phyloP scores from a whole-genome alignment of 2,888 invertebrate species.

The Tachystola acroxantha region DNA sequence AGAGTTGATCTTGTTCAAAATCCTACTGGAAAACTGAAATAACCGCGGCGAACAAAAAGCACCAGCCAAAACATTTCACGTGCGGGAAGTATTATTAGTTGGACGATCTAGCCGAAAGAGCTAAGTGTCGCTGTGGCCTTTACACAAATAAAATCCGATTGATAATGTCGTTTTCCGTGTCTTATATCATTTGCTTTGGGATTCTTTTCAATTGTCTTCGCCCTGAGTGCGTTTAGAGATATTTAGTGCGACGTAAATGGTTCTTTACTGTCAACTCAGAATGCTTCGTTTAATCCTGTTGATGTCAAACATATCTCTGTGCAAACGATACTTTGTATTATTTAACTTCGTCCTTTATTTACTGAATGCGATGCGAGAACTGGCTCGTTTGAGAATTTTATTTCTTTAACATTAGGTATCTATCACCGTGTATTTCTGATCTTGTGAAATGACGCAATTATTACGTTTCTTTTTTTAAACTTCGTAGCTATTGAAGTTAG shows the following conservation, averaged over 20 bases:
- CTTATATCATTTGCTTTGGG: constrained; percentile 28
- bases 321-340: constrained; percentile 15
- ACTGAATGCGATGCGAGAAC: too few relatives aligned
- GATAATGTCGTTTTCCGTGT: constrained; percentile 43
- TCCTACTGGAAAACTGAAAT: constrained; percentile 79
- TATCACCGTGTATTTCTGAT: not conserved
- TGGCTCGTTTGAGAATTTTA: too few relatives aligned
- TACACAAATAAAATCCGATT: constrained; percentile 51
- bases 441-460: not conserved
- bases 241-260: constrained; percentile 47
- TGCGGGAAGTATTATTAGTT: constrained; percentile 75
- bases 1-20: constrained; percentile 72
- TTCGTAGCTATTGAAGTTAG: too few relatives aligned
- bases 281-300: constrained; percentile 33
- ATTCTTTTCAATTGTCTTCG: constrained; percentile 26
- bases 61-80: constrained; percentile 78
- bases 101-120: constrained; percentile 76
- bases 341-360: too few relatives aligned
- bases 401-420: too few relatives aligned
- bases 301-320: constrained; percentile 20
- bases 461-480: not conserved
- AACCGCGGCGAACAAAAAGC: constrained; percentile 77
- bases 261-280: constrained; percentile 36
- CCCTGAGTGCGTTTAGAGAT: constrained; percentile 19
- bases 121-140: constrained; percentile 64